A percentile compares a stretch with the other conserved stretches of the same genome.
phyloP scores from a whole-genome alignment of 1,140 invertebrate species.

The Panulirus ornatus region DNA sequence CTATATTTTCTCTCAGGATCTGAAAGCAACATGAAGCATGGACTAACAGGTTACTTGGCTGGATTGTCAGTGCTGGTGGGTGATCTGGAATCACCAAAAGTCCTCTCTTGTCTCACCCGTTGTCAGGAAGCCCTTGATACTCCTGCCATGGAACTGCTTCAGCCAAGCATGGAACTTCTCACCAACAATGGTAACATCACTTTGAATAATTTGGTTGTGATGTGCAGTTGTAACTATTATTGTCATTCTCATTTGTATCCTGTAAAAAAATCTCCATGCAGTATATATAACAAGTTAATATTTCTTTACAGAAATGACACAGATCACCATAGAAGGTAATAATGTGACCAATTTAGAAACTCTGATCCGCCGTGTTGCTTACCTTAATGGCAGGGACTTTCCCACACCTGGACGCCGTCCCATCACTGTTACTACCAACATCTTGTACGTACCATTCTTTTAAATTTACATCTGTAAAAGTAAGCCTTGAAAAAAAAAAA shows the following conservation, averaged over 20 bases:
- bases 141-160: slow-evolving; percentile 86
- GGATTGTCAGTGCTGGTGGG: slow-evolving; percentile 90
- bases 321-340: slow-evolving; percentile 93
- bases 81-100: slow-evolving; percentile 87
- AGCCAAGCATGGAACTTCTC: slow-evolving; percentile 86
- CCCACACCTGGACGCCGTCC: slow-evolving; percentile 95
- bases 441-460: slow-evolving; percentile 77
- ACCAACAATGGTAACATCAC: slow-evolving; percentile 82
- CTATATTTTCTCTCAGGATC: slow-evolving; percentile 81
- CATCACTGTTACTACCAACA: slow-evolving; percentile 88
- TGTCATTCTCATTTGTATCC: too few species aligned
- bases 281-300: neutral
- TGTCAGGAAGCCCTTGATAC: slow-evolving; percentile 91
- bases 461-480: too few species aligned
- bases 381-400: slow-evolving; percentile 92
- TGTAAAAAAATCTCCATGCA: neutral
- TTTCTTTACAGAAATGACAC: slow-evolving; percentile 85
- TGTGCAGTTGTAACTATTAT: too few species aligned
- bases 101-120: slow-evolving; percentile 90
- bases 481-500: too few species aligned
- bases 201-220: too few species aligned
- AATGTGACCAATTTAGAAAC: slow-evolving; percentile 93
- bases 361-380: slow-evolving; percentile 91
- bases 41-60: slow-evolving; percentile 92
- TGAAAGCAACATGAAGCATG: slow-evolving; percentile 91